Evolutionary conservation across 2,797 vertebrate genomes (phyloP).

Genomic region (Pelodytes ibericus): DNA sequence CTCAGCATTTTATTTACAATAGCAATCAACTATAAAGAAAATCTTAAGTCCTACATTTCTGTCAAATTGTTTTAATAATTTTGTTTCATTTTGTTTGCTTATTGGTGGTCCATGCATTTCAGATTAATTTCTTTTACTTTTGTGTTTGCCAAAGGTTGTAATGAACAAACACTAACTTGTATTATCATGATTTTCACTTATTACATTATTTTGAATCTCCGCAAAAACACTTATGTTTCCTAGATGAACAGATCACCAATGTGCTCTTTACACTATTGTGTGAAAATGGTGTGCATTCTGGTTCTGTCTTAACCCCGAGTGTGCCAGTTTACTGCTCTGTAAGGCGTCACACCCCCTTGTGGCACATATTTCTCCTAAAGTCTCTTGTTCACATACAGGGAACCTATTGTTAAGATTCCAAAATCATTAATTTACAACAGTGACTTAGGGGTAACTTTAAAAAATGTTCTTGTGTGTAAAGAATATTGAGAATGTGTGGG

Average conservation of each 20-base stretch:
- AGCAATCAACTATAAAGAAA: too few relatives aligned
- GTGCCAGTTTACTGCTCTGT: neutral
- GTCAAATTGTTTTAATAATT: too few relatives aligned
- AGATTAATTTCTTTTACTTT: neutral
- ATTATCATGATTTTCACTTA: neutral
- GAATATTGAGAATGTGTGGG: too few relatives aligned
- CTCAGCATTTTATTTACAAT: too few relatives aligned
- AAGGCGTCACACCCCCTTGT: neutral
- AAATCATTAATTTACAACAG: neutral
- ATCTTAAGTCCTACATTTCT: too few relatives aligned
- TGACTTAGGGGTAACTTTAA: neutral
- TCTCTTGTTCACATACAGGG: too few relatives aligned
- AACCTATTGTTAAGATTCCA: too few relatives aligned
- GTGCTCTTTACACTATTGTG: neutral
- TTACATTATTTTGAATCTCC: neutral
- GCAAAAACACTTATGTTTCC: neutral
- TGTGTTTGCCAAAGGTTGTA: neutral
- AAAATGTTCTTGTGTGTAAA: neutral
- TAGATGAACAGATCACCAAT: too few relatives aligned
- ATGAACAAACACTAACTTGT: neutral
- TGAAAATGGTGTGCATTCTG: neutral
- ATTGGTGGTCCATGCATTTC: neutral
- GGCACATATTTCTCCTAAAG: neutral
- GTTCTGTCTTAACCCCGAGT: neutral
- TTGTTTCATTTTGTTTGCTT: too few relatives aligned